These are phyloP conservation scores for Peucedramus taeniatus DNA, from an alignment of 2,113 vertebrate genomes.

Conservation along the genomic window DNA sequence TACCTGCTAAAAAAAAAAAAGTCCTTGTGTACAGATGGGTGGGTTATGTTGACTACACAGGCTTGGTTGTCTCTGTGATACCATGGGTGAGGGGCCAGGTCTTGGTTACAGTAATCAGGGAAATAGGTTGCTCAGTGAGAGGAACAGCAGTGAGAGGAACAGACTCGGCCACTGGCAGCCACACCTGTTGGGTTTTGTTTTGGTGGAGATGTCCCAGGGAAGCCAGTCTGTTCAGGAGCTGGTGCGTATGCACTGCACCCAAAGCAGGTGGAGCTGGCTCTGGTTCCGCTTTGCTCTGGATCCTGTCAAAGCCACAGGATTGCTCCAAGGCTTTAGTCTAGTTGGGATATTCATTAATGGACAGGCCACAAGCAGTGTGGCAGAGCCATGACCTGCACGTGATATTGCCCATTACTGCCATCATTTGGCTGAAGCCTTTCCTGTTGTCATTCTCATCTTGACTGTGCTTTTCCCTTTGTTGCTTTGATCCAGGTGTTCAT, in stretches of 20 bases:
- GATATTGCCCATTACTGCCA: not conserved
- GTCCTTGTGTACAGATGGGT: not conserved
- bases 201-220: not conserved
- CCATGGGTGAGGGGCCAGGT: not conserved
- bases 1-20: not conserved
- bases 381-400: not conserved
- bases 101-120: not conserved
- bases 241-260: fast-evolving
- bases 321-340: not conserved
- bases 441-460: not conserved
- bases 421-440: not conserved
- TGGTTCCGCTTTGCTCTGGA: not conserved
- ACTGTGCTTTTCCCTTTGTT: not conserved
- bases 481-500: not conserved
- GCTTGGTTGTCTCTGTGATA: not conserved
- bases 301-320: not conserved
- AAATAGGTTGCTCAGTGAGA: not conserved
- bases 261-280: not conserved
- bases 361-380: fast-evolving
- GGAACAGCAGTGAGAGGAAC: not conserved
- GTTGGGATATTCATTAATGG: not conserved
- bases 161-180: fast-evolving
- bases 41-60: not conserved
- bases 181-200: not conserved
- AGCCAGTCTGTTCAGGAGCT: not conserved